phyloP scores from a whole-genome alignment of 2,888 invertebrate genomes.

The Dyspetes luteomarginatus region DNA sequence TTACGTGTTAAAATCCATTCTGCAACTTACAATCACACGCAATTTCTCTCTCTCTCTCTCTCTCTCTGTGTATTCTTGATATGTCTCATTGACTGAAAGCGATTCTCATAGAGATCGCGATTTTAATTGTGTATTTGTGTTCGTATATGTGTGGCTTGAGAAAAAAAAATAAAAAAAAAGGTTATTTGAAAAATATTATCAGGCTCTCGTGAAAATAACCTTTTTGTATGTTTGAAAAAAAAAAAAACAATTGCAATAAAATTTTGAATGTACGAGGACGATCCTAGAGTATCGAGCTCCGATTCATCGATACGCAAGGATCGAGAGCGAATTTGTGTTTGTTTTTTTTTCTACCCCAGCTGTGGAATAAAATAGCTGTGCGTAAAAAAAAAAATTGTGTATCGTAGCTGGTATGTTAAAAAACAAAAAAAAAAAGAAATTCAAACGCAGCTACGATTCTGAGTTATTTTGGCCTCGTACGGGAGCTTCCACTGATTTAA shows the following conservation, averaged over 20 bases:
- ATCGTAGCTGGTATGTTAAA: background rate
- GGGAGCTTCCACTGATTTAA: slow-evolving; percentile 46
- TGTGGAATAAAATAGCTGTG: slow-evolving; percentile 24
- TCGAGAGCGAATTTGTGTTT: slow-evolving; percentile 23
- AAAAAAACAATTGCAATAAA: background rate
- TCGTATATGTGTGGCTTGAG: too few relatives aligned
- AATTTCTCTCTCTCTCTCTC: background rate
- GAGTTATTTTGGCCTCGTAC: slow-evolving; percentile 52
- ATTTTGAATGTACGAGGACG: slow-evolving; percentile 54
- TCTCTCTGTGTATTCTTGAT: slow-evolving; percentile 43
- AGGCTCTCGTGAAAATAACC: background rate
- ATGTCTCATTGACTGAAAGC: slow-evolving; percentile 19
- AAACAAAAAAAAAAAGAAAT: too few relatives aligned
- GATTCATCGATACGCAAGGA: slow-evolving; percentile 54
- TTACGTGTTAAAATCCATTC: slow-evolving; percentile 33
- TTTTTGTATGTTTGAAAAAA: background rate
- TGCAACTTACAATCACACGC: background rate
- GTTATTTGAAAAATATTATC: slow-evolving; percentile 9
- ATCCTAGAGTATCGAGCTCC: slow-evolving; percentile 56
- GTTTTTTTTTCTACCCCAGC: slow-evolving; percentile 21
- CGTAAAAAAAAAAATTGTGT: slow-evolving; percentile 18
- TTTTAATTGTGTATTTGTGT: background rate
- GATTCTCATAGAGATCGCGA: background rate
- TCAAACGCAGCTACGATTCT: slow-evolving; percentile 30
- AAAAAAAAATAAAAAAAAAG: background rate